These are phyloP conservation scores for Tipula confusa DNA, from an alignment of 2,888 invertebrate genomes.

Conservation along the genomic window DNA sequence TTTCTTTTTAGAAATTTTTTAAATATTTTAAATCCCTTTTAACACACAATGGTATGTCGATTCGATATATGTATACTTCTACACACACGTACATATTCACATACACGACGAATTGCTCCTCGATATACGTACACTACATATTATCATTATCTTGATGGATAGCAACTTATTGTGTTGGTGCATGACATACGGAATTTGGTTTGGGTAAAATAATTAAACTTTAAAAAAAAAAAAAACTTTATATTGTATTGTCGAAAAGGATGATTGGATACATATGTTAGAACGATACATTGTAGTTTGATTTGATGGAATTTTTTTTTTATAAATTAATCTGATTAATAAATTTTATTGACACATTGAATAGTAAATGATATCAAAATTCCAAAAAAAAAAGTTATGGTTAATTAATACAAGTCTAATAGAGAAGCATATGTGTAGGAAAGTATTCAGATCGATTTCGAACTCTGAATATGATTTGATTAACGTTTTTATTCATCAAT, in stretches of 20 bases:
- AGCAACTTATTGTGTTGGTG: slow-evolving; percentile 25
- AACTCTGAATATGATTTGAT: too few species aligned
- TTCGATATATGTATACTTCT: not conserved
- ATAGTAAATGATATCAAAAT: not conserved
- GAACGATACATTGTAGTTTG: not conserved
- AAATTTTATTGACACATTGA: not conserved
- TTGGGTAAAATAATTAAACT: slow-evolving; percentile 7
- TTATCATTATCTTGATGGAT: slow-evolving; percentile 14
- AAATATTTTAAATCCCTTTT: slow-evolving; percentile 15
- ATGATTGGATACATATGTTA: not conserved
- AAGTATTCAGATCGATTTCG: too few species aligned
- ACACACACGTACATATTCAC: not conserved
- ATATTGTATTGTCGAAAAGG: not conserved
- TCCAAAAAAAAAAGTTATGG: too few species aligned
- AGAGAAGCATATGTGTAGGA: too few species aligned
- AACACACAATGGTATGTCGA: slow-evolving; percentile 12
- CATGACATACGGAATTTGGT: slow-evolving; percentile 1
- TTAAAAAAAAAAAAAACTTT: not conserved
- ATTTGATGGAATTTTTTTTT: not conserved
- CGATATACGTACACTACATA: not conserved
- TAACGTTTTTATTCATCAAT: too few species aligned
- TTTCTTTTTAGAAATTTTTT: slow-evolving; percentile 9
- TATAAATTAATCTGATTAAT: not conserved
- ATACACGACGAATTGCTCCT: not conserved
- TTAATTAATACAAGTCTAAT: too few species aligned